Conservation (phyloP, 2,888 invertebrate species). For the Chrysomela aeneicollis region DNA sequence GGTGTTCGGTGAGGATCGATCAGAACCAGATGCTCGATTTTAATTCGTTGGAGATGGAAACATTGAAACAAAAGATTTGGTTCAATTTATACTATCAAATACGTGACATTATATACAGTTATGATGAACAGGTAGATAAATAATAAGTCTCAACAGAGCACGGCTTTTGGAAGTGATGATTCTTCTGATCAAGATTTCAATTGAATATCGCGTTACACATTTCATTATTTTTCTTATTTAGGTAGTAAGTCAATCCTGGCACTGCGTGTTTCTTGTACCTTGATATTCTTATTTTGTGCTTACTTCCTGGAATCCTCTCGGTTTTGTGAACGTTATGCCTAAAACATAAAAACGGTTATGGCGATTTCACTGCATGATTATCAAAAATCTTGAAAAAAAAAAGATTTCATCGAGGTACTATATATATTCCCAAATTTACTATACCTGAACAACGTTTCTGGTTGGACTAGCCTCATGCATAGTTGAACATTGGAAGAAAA, state of each 20-base stretch:
- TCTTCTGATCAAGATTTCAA: slow-evolving; percentile 25
- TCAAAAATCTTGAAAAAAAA: not conserved
- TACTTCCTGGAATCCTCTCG: slow-evolving; percentile 71
- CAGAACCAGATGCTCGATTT: too few relatives aligned
- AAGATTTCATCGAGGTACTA: too few relatives aligned
- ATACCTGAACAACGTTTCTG: slow-evolving; percentile 70
- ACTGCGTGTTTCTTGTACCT: slow-evolving; percentile 65
- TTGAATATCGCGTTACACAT: slow-evolving; percentile 69
- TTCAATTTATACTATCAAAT: not conserved
- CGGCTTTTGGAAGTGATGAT: slow-evolving; percentile 11
- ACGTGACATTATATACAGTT: not conserved
- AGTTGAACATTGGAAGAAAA: slow-evolving; percentile 78
- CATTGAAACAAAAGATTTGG: not conserved
- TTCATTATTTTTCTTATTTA: slow-evolving; percentile 81
- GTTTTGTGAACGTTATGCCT: slow-evolving; percentile 72
- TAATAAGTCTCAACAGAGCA: slow-evolving; percentile 12
- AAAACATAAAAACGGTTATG: slow-evolving; percentile 13
- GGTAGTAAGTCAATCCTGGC: slow-evolving; percentile 75
- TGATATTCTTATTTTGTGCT: slow-evolving; percentile 68
- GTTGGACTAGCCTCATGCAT: slow-evolving; percentile 79
- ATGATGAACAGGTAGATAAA: slow-evolving; percentile 2
- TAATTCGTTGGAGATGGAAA: too few relatives aligned
- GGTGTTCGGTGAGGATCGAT: too few relatives aligned
- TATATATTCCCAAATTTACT: too few relatives aligned
- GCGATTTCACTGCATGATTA: not conserved